Base-by-base conservation (phyloP, 1,140 invertebrate genomes). In the Dryas iulia region DNA sequence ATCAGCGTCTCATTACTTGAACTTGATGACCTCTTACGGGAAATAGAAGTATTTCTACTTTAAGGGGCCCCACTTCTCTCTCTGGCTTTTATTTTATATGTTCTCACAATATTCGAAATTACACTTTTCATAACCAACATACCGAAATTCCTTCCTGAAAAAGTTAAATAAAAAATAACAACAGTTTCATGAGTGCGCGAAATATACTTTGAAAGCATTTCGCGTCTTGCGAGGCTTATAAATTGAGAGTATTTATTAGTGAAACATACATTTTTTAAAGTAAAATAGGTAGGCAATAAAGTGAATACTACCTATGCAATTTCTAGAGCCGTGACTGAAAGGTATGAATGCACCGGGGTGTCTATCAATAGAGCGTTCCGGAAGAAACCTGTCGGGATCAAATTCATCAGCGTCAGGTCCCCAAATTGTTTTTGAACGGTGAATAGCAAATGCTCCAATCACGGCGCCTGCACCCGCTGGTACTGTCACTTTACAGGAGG, bases 371-470 rank as follows among this genome's bases (percentile, higher is more conserved):
- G 82, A 82, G 58, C 92, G 84, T 75, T 93, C 92, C 3, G 94
- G 93, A 7, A 94, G 80, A 79, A 96, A 96, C 70, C 95, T 83
- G 59, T 96, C 94, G 0, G 95, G 95, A 82, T 96, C 91, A 76
- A 95, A 96, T 26, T 80, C 69, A 12, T 83, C 56, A 1, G 57
- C 71, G 14, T 62, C 47, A 7, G 31, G n/a, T 14, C 53, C 59
- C 66, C 59, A 69, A 10, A 73, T 64, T 12, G 52, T 82, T 14
- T 94, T 71, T 25, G 88, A 83, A 28, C 87, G 83, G 72, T 95
- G 94, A 1, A 94, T 72, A 3, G 87, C 82, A 33, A 83, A 86
- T 0, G 86, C 33, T 0, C 76, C 78, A 0, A 89, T 76, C 0
- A 86, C 82, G 0, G 79, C 77, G 4, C 83, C 81, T 1, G 75